Conservation (phyloP, 2,797 vertebrate genomes). For the Neostethus bicornis region DNA sequence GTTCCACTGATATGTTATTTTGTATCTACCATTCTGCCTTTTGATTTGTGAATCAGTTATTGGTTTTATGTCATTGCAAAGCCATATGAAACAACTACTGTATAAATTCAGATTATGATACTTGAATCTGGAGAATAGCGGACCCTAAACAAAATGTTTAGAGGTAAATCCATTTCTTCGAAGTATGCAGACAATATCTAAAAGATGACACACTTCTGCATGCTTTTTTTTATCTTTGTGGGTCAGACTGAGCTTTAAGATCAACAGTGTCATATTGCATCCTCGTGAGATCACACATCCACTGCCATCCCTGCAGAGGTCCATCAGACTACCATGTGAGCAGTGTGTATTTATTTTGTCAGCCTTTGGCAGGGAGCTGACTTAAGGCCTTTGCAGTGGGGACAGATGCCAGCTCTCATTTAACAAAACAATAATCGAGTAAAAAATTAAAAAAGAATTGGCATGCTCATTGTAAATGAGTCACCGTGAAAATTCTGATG, state of each 20-base stretch:
- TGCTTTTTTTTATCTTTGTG: slow-evolving; percentile 22
- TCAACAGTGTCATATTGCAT: slow-evolving; percentile 35
- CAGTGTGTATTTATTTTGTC: slow-evolving; percentile 26
- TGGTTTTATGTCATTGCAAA: no score
- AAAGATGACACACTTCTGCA: slow-evolving; percentile 2
- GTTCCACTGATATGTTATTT: no score
- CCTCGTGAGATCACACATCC: slow-evolving; percentile 33
- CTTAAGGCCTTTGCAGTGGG: slow-evolving; percentile 40
- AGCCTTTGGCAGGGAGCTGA: slow-evolving; percentile 20
- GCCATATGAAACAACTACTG: no score
- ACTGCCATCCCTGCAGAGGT: slow-evolving; percentile 48
- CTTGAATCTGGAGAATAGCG: no score
- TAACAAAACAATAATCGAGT: slow-evolving; percentile 24
- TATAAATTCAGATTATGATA: no score
- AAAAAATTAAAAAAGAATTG: slow-evolving; percentile 6
- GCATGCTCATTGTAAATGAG: slow-evolving; percentile 7
- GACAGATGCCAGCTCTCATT: slow-evolving; percentile 24
- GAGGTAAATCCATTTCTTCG: no score
- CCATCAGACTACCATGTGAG: slow-evolving; percentile 9
- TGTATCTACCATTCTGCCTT: no score
- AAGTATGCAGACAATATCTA: slow-evolving; percentile 9
- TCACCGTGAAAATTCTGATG: slow-evolving; percentile 14
- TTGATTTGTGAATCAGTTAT: no score
- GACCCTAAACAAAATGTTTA: no score
- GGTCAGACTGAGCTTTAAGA: slow-evolving; percentile 41